These are phyloP conservation scores for Venustoraphidia nigricollis DNA, from an alignment of 2,888 invertebrate species.

Conservation along the genomic window DNA sequence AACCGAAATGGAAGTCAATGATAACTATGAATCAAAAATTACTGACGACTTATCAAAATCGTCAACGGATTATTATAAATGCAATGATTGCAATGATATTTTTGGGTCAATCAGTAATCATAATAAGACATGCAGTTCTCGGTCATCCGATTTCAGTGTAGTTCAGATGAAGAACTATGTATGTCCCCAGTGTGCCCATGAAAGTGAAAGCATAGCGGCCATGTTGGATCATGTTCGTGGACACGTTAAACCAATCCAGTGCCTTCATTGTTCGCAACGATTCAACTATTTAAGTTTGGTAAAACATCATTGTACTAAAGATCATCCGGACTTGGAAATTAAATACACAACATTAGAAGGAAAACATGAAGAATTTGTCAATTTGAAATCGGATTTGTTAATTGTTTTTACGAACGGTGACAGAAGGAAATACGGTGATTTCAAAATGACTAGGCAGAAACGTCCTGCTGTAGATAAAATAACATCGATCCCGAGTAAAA, in stretches of 20 bases:
- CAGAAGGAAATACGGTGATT: no score
- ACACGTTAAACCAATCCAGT: conserved; percentile 28
- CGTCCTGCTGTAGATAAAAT: no score
- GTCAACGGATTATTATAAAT: no score
- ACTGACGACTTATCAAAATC: no score
- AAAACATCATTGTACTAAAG: conserved; percentile 18
- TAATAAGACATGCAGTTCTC: no score
- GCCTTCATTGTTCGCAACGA: conserved; percentile 24
- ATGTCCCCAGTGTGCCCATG: conserved; percentile 27
- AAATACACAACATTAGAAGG: conserved; percentile 15
- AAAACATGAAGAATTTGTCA: conserved; percentile 4
- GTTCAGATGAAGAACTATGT: conserved; percentile 17
- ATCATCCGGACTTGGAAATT: conserved; percentile 20
- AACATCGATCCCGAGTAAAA: neutral
- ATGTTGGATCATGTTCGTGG: conserved; percentile 27
- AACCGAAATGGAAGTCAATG: conserved; percentile 6
- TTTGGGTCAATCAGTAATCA: no score
- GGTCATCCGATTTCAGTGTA: no score
- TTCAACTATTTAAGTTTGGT: conserved; percentile 20
- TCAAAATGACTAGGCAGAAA: no score
- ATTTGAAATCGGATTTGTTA: neutral
- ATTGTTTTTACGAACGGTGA: no score
- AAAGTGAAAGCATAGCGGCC: conserved; percentile 16
- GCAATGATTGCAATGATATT: no score
- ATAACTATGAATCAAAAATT: no score